These are phyloP conservation scores for Drosophila teissieri DNA, from an alignment of 1,140 invertebrate species.

Conservation along the genomic window DNA sequence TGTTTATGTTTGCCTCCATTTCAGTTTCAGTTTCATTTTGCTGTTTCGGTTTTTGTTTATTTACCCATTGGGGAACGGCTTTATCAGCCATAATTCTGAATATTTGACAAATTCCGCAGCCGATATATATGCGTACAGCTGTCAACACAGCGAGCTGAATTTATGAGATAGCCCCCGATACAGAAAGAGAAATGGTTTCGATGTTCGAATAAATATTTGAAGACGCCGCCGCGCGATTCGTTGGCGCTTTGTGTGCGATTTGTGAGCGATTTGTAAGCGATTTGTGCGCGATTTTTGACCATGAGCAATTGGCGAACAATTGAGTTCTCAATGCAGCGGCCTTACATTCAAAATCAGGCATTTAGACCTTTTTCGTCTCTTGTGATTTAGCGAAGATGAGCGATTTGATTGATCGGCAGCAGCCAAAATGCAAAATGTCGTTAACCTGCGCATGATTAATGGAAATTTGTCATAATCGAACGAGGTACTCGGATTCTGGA, in stretches of 20 bases:
- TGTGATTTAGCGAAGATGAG: slow-evolving; percentile 1
- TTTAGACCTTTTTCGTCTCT: neutral
- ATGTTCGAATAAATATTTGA: slow-evolving; percentile 37
- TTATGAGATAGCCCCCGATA: slow-evolving; percentile 51
- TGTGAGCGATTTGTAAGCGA: neutral
- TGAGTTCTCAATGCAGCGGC: slow-evolving; percentile 8
- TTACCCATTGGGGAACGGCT: slow-evolving; percentile 34
- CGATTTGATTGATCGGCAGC: slow-evolving; percentile 59
- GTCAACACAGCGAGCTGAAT: slow-evolving; percentile 50
- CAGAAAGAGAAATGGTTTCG: slow-evolving; percentile 39
- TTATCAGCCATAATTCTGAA: slow-evolving; percentile 57
- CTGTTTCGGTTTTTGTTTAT: slow-evolving; percentile 31
- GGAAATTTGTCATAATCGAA: slow-evolving; percentile 74
- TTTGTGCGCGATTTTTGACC: slow-evolving; percentile 25
- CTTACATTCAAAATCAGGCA: neutral
- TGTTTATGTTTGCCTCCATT: slow-evolving; percentile 37
- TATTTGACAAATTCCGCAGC: slow-evolving; percentile 58
- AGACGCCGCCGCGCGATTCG: slow-evolving; percentile 22
- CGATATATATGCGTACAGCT: slow-evolving; percentile 39
- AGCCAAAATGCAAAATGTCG: slow-evolving; percentile 71
- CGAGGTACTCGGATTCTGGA: slow-evolving; percentile 13
- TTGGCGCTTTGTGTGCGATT: slow-evolving; percentile 32
- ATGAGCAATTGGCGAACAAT: neutral
- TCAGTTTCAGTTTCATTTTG: slow-evolving; percentile 13
- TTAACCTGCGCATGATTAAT: slow-evolving; percentile 77